Percentiles rank a stretch among this genome's conserved stretches.
Evolutionary conservation across 2,113 vertebrate genomes (phyloP).

Genomic region (Condylura cristata): DNA sequence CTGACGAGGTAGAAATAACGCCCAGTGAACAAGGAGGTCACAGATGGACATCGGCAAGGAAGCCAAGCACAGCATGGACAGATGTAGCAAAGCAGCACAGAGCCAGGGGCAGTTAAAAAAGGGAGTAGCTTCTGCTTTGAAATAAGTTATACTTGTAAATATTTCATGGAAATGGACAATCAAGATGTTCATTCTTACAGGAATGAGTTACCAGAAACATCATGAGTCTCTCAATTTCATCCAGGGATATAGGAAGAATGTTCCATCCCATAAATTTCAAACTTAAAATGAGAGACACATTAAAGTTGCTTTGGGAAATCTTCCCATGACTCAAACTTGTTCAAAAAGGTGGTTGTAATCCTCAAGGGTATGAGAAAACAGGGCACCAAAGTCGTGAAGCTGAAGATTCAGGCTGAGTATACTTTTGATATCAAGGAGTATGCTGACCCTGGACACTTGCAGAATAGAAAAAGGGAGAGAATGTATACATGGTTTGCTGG

Average conservation of each 20-base stretch:
- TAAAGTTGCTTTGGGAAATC: not conserved
- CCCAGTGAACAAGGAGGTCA: not conserved
- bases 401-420: not conserved
- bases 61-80: not conserved
- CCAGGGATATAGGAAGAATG: not conserved
- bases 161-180: not conserved
- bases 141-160: not conserved
- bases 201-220: not conserved
- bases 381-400: not conserved
- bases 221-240: not conserved
- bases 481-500: not conserved
- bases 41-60: rapidly evolving
- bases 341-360: not conserved
- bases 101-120: rapidly evolving
- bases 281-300: not conserved
- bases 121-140: not conserved
- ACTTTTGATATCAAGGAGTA: not conserved
- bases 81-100: not conserved
- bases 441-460: not conserved
- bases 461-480: too few species aligned
- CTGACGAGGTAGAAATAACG: not conserved
- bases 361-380: not conserved
- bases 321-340: not conserved
- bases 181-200: too few species aligned
- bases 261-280: not conserved